Conservation (phyloP, 2,797 vertebrate species). For the Phataginus tetradactyla region DNA sequence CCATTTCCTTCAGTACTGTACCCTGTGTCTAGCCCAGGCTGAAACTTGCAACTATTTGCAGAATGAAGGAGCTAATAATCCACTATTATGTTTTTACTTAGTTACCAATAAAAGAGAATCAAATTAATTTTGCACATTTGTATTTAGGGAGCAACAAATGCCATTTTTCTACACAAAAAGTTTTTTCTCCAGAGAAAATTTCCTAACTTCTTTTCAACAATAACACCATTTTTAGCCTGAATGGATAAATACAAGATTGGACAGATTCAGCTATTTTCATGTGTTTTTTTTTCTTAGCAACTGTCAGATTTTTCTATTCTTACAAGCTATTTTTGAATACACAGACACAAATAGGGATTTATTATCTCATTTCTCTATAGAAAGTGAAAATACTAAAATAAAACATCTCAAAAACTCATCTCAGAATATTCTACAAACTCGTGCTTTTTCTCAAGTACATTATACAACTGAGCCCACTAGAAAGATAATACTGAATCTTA, state of each 20-base stretch:
- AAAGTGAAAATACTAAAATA: slow-evolving; percentile 72
- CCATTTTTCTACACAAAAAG: background rate
- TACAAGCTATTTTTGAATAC: slow-evolving; percentile 73
- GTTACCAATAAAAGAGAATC: slow-evolving; percentile 25
- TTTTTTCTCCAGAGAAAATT: slow-evolving; percentile 29
- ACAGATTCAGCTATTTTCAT: slow-evolving; percentile 67
- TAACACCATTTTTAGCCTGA: slow-evolving; percentile 59
- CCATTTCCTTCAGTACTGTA: background rate
- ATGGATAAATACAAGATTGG: slow-evolving; percentile 67
- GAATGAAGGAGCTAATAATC: background rate
- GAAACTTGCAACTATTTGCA: background rate
- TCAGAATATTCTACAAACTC: slow-evolving; percentile 46
- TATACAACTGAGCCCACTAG: background rate
- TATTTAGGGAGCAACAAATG: slow-evolving; percentile 39
- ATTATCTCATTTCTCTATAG: slow-evolving; percentile 70
- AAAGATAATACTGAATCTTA: slow-evolving; percentile 20
- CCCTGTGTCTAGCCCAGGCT: background rate
- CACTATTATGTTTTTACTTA: slow-evolving; percentile 21
- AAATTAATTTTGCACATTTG: slow-evolving; percentile 43
- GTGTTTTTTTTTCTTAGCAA: slow-evolving; percentile 22
- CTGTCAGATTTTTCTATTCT: slow-evolving; percentile 70
- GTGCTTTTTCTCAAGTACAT: background rate
- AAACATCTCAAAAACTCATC: slow-evolving; percentile 58
- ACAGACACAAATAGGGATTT: slow-evolving; percentile 64
- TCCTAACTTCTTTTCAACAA: slow-evolving; percentile 66